phyloP scores from a whole-genome alignment of 2,797 vertebrate genomes.

The Poliocrania exsul region DNA sequence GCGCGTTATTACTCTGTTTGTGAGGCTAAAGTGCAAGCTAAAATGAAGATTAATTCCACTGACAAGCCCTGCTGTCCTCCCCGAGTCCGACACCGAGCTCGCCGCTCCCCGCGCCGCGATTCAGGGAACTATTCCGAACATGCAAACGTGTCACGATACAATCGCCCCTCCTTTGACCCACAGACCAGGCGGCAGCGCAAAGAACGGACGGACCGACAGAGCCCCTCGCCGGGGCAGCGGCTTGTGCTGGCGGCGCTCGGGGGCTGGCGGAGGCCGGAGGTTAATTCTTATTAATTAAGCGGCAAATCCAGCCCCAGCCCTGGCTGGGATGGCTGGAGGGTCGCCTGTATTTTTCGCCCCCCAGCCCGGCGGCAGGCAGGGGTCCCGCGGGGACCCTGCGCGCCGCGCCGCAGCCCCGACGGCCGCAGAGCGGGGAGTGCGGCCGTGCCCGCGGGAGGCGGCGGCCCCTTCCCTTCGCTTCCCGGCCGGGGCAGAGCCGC shows the following conservation, averaged over 20 bases:
- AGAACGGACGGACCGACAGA: not conserved
- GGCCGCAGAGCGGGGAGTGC: not conserved
- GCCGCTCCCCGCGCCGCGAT: not conserved
- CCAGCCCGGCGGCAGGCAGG: not conserved
- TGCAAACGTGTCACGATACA: not conserved
- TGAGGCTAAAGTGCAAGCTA: not conserved
- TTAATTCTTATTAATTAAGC: constrained; percentile 25
- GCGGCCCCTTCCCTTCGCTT: not conserved
- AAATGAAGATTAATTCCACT: not conserved
- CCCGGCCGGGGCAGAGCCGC: not conserved
- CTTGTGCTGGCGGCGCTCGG: not conserved
- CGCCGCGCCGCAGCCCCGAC: not conserved
- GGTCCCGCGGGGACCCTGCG: not conserved
- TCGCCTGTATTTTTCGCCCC: not conserved
- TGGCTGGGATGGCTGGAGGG: not conserved
- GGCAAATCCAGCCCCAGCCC: not conserved
- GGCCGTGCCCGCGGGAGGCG: not conserved
- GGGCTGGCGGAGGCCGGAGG: not conserved
- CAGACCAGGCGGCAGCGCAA: not conserved
- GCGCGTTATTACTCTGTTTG: not conserved
- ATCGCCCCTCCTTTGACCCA: not conserved
- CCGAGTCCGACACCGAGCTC: not conserved
- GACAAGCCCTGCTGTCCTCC: not conserved
- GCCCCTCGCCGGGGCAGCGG: not conserved
- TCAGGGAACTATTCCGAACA: not conserved